Base-by-base conservation (phyloP, 2,113 vertebrate genomes). In the Hyperopisus bebe region DNA sequence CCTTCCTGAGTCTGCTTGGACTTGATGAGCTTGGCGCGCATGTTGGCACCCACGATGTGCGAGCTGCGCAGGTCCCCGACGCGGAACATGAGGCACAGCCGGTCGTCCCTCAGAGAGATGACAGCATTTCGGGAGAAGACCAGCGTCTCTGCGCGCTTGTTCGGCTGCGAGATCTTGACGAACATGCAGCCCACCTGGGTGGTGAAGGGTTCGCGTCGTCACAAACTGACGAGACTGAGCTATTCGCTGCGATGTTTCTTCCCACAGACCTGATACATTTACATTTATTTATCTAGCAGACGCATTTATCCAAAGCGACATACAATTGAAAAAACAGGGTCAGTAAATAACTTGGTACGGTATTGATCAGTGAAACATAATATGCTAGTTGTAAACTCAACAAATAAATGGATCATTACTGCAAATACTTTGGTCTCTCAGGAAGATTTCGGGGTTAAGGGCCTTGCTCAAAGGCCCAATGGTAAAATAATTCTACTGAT, bases 1-100 rank as follows among this genome's bases (percentile, higher is more conserved):
- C 96, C 96, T 92, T 96, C 96, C 90, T 96, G 96, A 3, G 96
- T 96, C 95, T 96, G 96, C 89, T 96, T 96, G 92, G 96, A 96
- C 91, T 95, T 96, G 92, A 96, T 96, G 90, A 96, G 96, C 90
- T 96, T 96, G 91, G 96, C 96, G 90, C 96, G 94, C 95, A 96
- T 96, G 94, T 96, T 96, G 92, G 96, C 96, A 0, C 96, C 96
- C 0, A 96, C 96, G 21, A 96, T 96, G 92, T 96, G 96, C 1
- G 96, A 96, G 90, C 95, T 96, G 77, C 96, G 94, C 62, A 96
- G 94, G 92, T 96, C 96, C 0, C 96, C 96, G 21, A 96, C 95
- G 31, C 96, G 90, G 94, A 96, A 96, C 96, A 96, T 96, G 91
- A 96, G 93, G 35, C 96, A 96, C 47, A 96, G 93, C 89, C 93